Conservation (phyloP, 2,113 vertebrate genomes). For the Lota lota region DNA sequence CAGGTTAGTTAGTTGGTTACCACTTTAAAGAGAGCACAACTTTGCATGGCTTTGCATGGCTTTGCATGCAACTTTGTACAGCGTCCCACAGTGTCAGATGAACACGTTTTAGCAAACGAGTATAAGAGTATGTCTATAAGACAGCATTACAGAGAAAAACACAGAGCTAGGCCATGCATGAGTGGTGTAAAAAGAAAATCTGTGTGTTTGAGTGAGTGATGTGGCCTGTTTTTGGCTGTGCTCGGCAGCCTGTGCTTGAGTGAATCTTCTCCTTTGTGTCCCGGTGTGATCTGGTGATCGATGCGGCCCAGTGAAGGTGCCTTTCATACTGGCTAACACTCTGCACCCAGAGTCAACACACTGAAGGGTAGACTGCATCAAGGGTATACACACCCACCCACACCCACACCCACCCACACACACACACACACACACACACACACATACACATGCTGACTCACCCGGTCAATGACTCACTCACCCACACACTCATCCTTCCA, state of each 20-base stretch:
- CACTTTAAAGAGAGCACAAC: too few relatives aligned
- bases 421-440: constrained; percentile 22
- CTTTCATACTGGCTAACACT: constrained; percentile 42
- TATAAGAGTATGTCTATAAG: too few relatives aligned
- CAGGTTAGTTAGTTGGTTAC: too few relatives aligned
- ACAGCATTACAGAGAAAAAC: too few relatives aligned
- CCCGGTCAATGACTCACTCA: constrained; percentile 13
- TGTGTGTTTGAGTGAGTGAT: neutral
- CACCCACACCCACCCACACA: constrained; percentile 20
- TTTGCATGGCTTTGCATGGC: too few relatives aligned
- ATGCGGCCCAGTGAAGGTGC: constrained; percentile 75
- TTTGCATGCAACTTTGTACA: too few relatives aligned
- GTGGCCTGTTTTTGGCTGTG: constrained; percentile 45
- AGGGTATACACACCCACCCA: constrained; percentile 3
- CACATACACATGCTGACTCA: constrained; percentile 24
- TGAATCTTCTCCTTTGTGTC: constrained; percentile 54
- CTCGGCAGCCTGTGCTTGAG: constrained; percentile 27
- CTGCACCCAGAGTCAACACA: constrained; percentile 19
- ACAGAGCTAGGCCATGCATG: too few relatives aligned
- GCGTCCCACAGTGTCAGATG: too few relatives aligned
- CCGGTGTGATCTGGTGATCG: constrained; percentile 62
- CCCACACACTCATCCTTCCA: constrained; percentile 14
- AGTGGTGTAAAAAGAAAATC: too few relatives aligned
- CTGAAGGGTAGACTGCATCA: constrained; percentile 49
- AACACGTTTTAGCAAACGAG: too few relatives aligned